phyloP scores from a whole-genome alignment of 2,113 vertebrate genomes.

The Zingel zingel region DNA sequence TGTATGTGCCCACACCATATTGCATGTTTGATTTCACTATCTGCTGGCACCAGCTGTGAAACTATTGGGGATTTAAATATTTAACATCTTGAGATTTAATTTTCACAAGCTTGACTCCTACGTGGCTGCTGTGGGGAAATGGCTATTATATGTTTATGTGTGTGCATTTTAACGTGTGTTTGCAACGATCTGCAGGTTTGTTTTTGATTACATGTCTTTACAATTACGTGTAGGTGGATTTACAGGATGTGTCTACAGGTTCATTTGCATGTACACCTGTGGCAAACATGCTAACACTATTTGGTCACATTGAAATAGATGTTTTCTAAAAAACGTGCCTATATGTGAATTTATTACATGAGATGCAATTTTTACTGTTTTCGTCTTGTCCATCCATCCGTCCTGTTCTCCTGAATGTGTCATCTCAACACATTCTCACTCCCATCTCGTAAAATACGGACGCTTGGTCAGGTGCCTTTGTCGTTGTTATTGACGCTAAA shows the following conservation, averaged over 20 bases:
- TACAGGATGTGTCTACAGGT: neutral
- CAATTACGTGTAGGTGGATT: neutral
- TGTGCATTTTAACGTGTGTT: neutral
- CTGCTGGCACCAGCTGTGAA: slow-evolving; percentile 71
- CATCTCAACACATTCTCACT: no score
- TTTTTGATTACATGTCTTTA: neutral
- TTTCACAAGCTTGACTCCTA: slow-evolving; percentile 44
- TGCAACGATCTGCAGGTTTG: neutral
- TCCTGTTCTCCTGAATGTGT: no score
- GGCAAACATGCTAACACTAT: neutral
- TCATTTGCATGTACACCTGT: neutral
- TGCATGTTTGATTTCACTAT: slow-evolving; percentile 58
- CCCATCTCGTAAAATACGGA: no score
- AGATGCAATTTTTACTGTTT: no score
- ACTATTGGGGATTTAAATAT: slow-evolving; percentile 73
- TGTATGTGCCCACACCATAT: slow-evolving; percentile 12
- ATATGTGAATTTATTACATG: no score
- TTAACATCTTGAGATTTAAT: slow-evolving; percentile 60
- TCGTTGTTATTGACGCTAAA: no score
- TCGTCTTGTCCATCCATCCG: no score
- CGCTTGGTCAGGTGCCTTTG: no score
- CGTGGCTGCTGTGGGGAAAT: neutral
- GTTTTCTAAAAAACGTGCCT: no score
- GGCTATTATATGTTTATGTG: neutral
- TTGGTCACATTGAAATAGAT: no score